Evolutionary conservation across 2,797 vertebrate genomes (phyloP).

Genomic region (Vultur gryphus): DNA sequence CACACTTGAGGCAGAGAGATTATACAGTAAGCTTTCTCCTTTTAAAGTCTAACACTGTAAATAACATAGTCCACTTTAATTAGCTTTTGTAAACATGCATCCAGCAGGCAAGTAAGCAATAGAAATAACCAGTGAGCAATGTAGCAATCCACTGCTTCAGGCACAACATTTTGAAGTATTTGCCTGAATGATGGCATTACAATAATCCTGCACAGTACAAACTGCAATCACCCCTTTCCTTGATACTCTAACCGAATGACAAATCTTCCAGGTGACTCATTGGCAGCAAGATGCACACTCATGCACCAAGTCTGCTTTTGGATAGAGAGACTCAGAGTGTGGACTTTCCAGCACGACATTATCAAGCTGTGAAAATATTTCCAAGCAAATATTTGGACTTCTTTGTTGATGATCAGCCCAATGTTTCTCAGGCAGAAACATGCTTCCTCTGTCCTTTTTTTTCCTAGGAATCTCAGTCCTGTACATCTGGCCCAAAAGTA

Average conservation of each 20-base stretch:
- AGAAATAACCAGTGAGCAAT: background rate
- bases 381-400: slow-evolving; percentile 7
- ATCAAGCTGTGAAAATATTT: background rate
- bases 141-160: background rate
- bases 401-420: background rate
- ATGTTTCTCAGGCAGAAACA: background rate
- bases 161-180: background rate
- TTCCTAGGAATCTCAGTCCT: background rate
- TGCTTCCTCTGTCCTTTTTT: background rate
- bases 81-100: slow-evolving; percentile 4
- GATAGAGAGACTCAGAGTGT: background rate
- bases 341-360: background rate
- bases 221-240: background rate
- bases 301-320: background rate
- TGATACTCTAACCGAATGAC: background rate
- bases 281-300: background rate
- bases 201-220: background rate
- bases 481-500: background rate
- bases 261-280: slow-evolving; percentile 25
- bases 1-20: background rate
- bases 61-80: slow-evolving; percentile 37
- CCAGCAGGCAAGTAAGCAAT: background rate
- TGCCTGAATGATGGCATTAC: background rate
- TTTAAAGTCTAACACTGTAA: background rate
- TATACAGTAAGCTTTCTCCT: slow-evolving; percentile 6